Evolutionary conservation across 2,888 invertebrate species (phyloP).

Genomic region (Phragmatobia fuliginosa): DNA sequence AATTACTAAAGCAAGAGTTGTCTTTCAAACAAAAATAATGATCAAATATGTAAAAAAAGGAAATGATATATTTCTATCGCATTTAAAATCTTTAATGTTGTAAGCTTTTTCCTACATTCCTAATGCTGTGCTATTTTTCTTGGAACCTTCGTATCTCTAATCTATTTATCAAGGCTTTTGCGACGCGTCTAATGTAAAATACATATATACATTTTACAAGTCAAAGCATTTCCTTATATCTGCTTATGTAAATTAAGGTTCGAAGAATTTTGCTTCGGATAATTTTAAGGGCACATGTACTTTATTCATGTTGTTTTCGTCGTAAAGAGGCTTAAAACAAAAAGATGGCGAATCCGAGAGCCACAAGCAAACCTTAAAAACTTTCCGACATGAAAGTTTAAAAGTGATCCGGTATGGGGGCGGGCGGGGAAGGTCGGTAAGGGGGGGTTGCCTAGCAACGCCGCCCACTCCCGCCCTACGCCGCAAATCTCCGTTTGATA

Average conservation of each 20-base stretch:
- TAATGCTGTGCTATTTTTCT: constrained; percentile 33
- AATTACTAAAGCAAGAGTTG: too few species aligned
- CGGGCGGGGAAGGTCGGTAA: constrained; percentile 45
- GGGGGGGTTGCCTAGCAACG: constrained; percentile 78
- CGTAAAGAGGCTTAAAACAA: constrained; percentile 76
- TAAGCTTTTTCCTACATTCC: too few species aligned
- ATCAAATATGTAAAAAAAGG: too few species aligned
- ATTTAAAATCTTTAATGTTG: too few species aligned
- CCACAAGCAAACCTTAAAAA: constrained; percentile 85
- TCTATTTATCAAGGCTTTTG: constrained; percentile 42
- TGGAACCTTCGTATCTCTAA: constrained; percentile 35
- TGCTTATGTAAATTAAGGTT: constrained; percentile 44
- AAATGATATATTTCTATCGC: too few species aligned
- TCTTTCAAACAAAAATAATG: too few species aligned
- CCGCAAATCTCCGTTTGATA: constrained; percentile 83
- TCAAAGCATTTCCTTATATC: constrained; percentile 48
- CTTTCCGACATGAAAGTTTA: constrained; percentile 86
- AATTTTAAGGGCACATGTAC: constrained; percentile 47
- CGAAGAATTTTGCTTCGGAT: constrained; percentile 38
- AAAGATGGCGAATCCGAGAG: constrained; percentile 80
- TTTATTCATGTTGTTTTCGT: constrained; percentile 61
- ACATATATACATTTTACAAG: constrained; percentile 43
- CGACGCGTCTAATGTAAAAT: constrained; percentile 44
- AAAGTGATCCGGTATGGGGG: constrained; percentile 79
- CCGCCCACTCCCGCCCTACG: constrained; percentile 72